Base-by-base conservation (phyloP, 2,888 invertebrate genomes). In the Buathra laborator region DNA sequence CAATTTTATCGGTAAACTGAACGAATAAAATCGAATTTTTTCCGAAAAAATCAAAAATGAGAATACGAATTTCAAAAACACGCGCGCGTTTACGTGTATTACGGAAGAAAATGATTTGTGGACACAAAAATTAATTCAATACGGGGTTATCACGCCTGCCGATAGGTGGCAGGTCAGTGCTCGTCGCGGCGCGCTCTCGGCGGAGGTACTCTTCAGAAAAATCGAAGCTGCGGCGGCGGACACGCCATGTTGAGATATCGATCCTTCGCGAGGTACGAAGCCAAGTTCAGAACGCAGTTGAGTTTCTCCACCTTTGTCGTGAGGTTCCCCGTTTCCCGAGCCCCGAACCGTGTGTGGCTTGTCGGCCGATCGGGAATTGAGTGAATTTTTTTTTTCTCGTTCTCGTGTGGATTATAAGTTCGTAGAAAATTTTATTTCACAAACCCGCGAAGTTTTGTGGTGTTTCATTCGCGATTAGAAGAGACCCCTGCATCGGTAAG, bases 221-320 rank as follows among this genome's bases (percentile, higher is more conserved):
- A 62, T 62, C 70, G 62, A 78, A 70, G 62, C 70, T 48, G 48
- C 16, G 16, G 29, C 51, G 76, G 62, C 48, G 71, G 37, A 37
- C 37, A 37, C 37, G 75, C 81, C 72, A 66, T 70, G 66, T 80
- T 56, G 48, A 56, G 46, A 62, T 84, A 84, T 84, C 84, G 84
- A 84, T 84, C 84, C 67, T 75, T 53, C 7, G 51, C 51, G 32
- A 51, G 32, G 67, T 53, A 24, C 77, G 79, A 66, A 82, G 88
- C 86, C 87, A 89, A 90, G 89, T 92, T 92, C 92, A 90, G 70
- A 66, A 70, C 74, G 59, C 86, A 88, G 86, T 89, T 74, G 88
- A 89, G 88, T 91, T 89, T 90, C 90, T 89, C 89, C 87, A 89
- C 90, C 89, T 90, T 91, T 90, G 87, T 89, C 89, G 89, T 86